Percentiles rank a stretch among this genome's conserved stretches.
Evolutionary conservation across 53 echinoderm and acorn worm genomes (phyloP).

Genomic region (Patiria pectinifera): DNA sequence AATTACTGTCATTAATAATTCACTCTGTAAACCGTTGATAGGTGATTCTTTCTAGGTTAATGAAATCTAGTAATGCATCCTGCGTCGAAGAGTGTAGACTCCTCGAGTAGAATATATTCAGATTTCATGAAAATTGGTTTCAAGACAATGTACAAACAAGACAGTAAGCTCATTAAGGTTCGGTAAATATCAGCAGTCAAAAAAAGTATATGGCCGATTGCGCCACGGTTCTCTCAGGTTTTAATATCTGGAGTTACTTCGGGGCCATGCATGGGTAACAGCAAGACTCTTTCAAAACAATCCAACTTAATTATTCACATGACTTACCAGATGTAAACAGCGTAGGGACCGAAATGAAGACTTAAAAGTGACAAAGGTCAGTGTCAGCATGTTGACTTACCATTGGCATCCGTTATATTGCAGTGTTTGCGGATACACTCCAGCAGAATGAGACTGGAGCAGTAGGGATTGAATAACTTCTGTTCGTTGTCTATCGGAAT

Average conservation of each 20-base stretch:
- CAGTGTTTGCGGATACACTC: constrained; percentile 91
- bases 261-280: too few relatives aligned
- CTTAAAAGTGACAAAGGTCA: not conserved
- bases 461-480: constrained; percentile 88
- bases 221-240: too few relatives aligned
- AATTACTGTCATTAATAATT: too few relatives aligned
- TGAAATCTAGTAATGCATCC: too few relatives aligned
- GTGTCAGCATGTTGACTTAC: constrained; percentile 47
- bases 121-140: not conserved
- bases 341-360: not conserved
- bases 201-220: too few relatives aligned
- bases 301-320: too few relatives aligned
- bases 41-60: too few relatives aligned
- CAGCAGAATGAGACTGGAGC: constrained; percentile 77
- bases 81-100: not conserved
- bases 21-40: too few relatives aligned
- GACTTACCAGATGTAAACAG: too few relatives aligned
- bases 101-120: not conserved
- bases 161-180: not conserved
- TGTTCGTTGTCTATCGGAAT: constrained; percentile 79
- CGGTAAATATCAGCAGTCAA: too few relatives aligned
- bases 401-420: constrained; percentile 67
- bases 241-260: too few relatives aligned
- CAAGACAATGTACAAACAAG: not conserved
- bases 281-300: too few relatives aligned